Evolutionary conservation across 2,113 vertebrate genomes (phyloP).

Genomic region (Gulo gulo): DNA sequence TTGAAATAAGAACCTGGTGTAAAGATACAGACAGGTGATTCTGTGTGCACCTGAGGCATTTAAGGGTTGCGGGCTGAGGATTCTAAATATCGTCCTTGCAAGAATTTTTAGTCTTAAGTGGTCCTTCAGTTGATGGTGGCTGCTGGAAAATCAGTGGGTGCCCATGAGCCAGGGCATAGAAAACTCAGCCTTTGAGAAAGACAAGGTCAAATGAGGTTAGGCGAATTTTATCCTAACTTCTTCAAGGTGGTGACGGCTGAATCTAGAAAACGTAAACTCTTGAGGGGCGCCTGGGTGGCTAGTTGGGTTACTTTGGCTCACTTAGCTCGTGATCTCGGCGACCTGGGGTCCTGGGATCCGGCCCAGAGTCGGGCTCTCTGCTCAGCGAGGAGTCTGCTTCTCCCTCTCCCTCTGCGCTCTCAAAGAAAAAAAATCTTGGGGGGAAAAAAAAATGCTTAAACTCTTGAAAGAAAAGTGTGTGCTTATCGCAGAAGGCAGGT

Average conservation of each 20-base stretch:
- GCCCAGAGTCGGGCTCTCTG: not conserved
- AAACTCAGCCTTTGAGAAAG: not conserved
- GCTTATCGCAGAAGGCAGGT: not conserved
- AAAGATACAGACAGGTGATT: not conserved
- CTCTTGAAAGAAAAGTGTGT: not conserved
- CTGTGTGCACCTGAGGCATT: not conserved
- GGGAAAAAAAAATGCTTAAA: no score
- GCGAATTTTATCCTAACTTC: not conserved
- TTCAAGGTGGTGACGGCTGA: not conserved
- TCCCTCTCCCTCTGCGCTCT: no score
- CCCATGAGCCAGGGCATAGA: not conserved
- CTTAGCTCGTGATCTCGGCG: not conserved
- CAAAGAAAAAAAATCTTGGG: not conserved
- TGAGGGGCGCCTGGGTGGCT: no score
- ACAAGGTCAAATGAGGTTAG: not conserved
- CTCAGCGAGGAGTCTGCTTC: no score
- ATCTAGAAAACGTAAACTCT: not conserved
- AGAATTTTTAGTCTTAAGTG: not conserved
- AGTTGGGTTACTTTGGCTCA: not conserved
- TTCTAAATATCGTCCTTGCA: not conserved
- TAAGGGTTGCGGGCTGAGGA: not conserved
- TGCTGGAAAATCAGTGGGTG: not conserved
- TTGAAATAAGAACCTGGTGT: not conserved
- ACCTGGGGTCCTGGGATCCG: not conserved
- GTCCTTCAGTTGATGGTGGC: not conserved